Evolutionary conservation across 2,113 vertebrate genomes (phyloP).

Genomic region (Gallinago undulata): DNA sequence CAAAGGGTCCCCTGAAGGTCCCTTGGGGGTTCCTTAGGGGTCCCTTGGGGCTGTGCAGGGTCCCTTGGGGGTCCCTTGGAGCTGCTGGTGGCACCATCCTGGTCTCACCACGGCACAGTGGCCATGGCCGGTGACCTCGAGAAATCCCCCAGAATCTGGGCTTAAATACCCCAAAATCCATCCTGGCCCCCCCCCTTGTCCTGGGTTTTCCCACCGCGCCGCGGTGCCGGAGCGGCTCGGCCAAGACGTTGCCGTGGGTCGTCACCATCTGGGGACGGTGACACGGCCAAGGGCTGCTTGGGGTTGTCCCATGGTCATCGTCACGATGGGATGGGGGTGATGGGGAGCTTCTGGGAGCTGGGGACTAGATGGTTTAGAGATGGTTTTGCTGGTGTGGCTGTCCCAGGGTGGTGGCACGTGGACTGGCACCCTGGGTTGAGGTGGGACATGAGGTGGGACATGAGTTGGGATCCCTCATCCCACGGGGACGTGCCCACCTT

Average conservation of each 20-base stretch:
- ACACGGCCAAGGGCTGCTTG: background rate
- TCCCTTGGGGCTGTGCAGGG: too few species aligned
- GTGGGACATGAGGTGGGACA: background rate
- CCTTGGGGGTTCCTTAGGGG: too few species aligned
- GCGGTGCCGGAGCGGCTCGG: fast-evolving
- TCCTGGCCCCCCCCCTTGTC: background rate
- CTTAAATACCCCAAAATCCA: background rate
- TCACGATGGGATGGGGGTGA: background rate
- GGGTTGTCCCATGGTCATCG: background rate
- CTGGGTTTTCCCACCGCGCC: background rate
- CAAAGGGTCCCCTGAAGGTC: too few species aligned
- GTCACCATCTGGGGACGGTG: fast-evolving
- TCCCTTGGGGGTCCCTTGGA: background rate
- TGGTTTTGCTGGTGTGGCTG: background rate
- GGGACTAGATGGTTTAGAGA: background rate
- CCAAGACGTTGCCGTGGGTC: background rate
- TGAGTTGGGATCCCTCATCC: background rate
- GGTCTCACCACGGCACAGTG: fast-evolving
- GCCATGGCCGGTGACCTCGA: background rate
- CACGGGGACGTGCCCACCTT: background rate
- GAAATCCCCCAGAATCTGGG: background rate
- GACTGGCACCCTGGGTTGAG: background rate
- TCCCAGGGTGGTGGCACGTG: fast-evolving
- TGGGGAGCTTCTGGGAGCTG: background rate
- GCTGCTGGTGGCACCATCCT: background rate